Evolutionary conservation across 1,140 invertebrate species (phyloP), one percentile per base, ranked within the genome.

Genomic region (Eulimnadia texana): DNA sequence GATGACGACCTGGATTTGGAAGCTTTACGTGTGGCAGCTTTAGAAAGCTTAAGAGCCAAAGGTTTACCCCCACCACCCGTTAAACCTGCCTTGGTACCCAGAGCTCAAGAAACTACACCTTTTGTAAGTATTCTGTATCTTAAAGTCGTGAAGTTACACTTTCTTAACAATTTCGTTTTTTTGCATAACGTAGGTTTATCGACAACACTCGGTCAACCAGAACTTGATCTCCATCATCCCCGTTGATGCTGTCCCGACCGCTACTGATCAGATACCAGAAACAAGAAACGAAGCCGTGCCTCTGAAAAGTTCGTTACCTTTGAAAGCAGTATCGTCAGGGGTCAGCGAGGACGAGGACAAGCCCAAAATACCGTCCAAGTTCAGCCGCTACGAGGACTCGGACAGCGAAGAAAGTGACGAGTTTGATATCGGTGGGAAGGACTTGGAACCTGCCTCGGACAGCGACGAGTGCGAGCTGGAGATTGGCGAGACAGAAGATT

Each of bases 381-480:
- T 57, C 27, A 57, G 55, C 33, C 55, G 55, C 11, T 57, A 29
- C n/a, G 55, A 57, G n/a, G 55, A 57, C 16, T 57, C 55, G 10
- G 55, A 57, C 28, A 57, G 55, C 33, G 55, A 57, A 13, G 55
- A 57, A 20, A 57, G 55, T 33, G 55, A 57, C 33, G 55, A 57
- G 11, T 10, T 57, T 29, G 55, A 57, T 22, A 28, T 57, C 33
- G 33, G 16, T 6, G 6, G 6, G 33, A 42, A 42, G 33, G 16
- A 42, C 20, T 33, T 33, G 11, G 22, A 23, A 28, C 24, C 24
- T 16, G 33, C 25, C 24, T 57, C 55, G 33, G 55, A 57, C 3
- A 57, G 55, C 33, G 55, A 57, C 25, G 55, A 57, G 29, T 27
- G 33, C 22, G 55, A 57, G 28, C 33, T 57, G 27, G 55, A 29